A percentile compares a stretch with the other conserved stretches of the same genome.
Conservation (phyloP, 2,113 vertebrate species). For the Platichthys flesus region DNA sequence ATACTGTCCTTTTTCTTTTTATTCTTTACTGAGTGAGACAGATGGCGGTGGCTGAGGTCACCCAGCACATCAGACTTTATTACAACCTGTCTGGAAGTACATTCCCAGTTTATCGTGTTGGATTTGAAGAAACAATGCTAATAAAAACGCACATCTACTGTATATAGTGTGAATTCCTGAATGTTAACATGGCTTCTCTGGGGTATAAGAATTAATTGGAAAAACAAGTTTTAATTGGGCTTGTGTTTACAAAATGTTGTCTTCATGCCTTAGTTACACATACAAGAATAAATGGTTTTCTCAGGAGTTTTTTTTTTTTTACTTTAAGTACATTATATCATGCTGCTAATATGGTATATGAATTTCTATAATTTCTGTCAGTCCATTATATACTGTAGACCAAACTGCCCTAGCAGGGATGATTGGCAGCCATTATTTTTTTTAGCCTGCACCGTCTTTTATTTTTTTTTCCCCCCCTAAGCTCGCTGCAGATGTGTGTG, state of each 20-base stretch:
- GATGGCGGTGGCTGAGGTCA: conserved; percentile 20
- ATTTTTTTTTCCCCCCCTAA: neutral
- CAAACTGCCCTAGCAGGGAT: conserved; percentile 20
- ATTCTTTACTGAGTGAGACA: conserved; percentile 23
- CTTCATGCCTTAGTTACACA: conserved; percentile 47
- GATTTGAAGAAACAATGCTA: neutral
- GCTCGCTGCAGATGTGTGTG: conserved; percentile 31
- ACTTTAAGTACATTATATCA: conserved; percentile 5
- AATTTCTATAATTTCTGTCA: neutral
- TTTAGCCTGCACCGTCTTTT: conserved; percentile 27
- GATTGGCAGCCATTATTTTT: conserved; percentile 63
- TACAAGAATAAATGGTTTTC: conserved; percentile 23
- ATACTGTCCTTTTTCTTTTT: neutral
- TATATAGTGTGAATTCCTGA: conserved; percentile 2
- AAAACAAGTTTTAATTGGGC: conserved; percentile 65
- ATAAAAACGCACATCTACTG: neutral
- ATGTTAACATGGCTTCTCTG: conserved; percentile 29
- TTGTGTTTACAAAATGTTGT: conserved; percentile 64
- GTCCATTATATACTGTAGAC: neutral
- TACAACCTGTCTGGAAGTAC: neutral
- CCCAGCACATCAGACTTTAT: conserved; percentile 13
- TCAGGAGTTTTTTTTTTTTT: neutral
- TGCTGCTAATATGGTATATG: neutral
- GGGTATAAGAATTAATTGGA: conserved; percentile 49
- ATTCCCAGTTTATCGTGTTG: conserved; percentile 16